Evolutionary conservation across 2,797 vertebrate species (phyloP).

Genomic region (Hypotaenidia okinawae): DNA sequence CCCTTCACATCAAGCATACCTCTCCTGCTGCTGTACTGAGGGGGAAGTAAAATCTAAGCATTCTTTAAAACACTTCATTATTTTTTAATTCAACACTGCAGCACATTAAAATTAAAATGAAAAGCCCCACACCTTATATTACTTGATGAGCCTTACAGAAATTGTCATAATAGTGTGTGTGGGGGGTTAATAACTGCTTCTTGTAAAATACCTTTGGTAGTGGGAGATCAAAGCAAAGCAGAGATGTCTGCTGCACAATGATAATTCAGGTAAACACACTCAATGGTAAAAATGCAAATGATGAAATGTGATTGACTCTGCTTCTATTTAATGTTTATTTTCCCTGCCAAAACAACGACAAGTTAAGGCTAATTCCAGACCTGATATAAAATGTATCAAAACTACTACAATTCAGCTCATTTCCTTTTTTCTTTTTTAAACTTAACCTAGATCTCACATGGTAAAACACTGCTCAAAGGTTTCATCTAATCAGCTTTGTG

Average conservation of each 20-base stretch:
- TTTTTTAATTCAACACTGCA: conserved; percentile 47
- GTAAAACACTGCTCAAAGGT: background rate
- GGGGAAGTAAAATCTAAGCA: background rate
- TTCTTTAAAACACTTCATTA: conserved; percentile 40
- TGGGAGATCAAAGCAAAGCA: conserved; percentile 29
- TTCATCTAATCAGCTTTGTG: background rate
- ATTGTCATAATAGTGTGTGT: background rate
- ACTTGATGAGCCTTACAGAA: conserved; percentile 1
- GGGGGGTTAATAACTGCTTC: background rate
- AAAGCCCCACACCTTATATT: background rate
- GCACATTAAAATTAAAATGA: conserved; percentile 28
- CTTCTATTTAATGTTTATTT: conserved; percentile 57
- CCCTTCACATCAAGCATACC: background rate
- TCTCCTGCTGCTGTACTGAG: background rate
- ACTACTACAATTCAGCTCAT: background rate
- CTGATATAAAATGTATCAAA: background rate
- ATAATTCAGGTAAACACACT: conserved; percentile 38
- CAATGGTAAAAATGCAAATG: conserved; percentile 39
- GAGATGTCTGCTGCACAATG: conserved; percentile 17
- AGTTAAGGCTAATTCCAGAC: conserved; percentile 48
- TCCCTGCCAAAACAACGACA: background rate
- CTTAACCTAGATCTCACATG: background rate
- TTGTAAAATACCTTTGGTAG: conserved; percentile 2
- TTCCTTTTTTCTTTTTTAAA: background rate
- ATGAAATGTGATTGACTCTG: conserved; percentile 26